Conservation (phyloP, 2,888 invertebrate species). For the Hyppa rectilinea region DNA sequence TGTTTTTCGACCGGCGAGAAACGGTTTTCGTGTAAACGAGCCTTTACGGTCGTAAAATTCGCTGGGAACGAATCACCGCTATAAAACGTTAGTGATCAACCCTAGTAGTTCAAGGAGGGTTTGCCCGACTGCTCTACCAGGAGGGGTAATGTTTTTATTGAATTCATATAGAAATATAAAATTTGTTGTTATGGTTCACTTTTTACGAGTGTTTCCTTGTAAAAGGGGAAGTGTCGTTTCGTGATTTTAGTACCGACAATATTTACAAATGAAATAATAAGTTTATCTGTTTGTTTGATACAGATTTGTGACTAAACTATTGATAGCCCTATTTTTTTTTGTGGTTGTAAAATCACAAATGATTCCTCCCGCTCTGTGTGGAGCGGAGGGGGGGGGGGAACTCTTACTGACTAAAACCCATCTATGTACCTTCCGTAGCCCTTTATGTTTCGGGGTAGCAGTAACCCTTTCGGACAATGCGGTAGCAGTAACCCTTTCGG, state of each 20-base stretch:
- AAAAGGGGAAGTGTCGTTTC: slow-evolving; percentile 6
- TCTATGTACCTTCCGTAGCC: too few species aligned
- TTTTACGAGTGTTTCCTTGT: slow-evolving; percentile 35
- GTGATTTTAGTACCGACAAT: slow-evolving; percentile 39
- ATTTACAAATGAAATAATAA: slow-evolving; percentile 6
- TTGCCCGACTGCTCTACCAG: slow-evolving; percentile 10
- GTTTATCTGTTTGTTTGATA: not conserved
- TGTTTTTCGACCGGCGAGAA: not conserved
- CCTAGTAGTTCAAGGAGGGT: slow-evolving; percentile 22
- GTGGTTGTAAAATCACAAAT: too few species aligned
- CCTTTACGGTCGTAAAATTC: slow-evolving; percentile 35
- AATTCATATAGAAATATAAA: slow-evolving; percentile 49
- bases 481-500: too few species aligned
- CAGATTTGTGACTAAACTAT: slow-evolving; percentile 2
- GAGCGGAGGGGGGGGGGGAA: too few species aligned
- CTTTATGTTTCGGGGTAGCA: too few species aligned
- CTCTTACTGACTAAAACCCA: too few species aligned
- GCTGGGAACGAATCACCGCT: slow-evolving; percentile 40
- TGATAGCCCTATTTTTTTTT: not conserved
- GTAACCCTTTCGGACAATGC: too few species aligned
- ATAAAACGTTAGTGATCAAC: slow-evolving; percentile 46
- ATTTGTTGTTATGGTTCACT: slow-evolving; percentile 28
- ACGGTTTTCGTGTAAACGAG: not conserved
- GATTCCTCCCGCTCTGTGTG: too few species aligned
- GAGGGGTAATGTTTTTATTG: slow-evolving; percentile 40